Evolutionary conservation across 2,888 invertebrate genomes (phyloP).

Genomic region (Amaurobius ferox): DNA sequence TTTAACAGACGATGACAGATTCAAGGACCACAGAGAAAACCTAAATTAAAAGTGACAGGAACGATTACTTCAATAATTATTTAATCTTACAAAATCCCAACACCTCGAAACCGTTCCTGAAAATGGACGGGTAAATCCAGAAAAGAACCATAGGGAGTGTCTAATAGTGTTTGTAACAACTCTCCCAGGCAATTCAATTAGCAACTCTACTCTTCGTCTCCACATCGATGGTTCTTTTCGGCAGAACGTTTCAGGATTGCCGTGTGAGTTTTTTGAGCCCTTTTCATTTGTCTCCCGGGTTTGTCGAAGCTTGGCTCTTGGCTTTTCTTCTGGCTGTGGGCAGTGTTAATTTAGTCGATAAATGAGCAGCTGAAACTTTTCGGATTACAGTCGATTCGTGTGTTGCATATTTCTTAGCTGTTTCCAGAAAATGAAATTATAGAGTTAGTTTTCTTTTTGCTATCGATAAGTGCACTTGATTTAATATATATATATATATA

Average conservation of each 20-base stretch:
- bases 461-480: too few relatives aligned
- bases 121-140: not conserved
- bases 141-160: not conserved
- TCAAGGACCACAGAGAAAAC: too few relatives aligned
- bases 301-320: slow-evolving; percentile 26
- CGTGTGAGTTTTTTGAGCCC: slow-evolving; percentile 28
- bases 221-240: slow-evolving; percentile 27
- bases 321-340: slow-evolving; percentile 48
- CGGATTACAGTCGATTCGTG: slow-evolving; percentile 37
- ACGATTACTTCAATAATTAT: too few relatives aligned
- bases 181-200: slow-evolving; percentile 45
- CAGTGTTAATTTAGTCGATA: slow-evolving; percentile 69
- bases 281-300: slow-evolving; percentile 45
- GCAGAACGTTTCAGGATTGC: slow-evolving; percentile 15
- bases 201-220: slow-evolving; percentile 19
- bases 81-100: too few relatives aligned
- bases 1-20: too few relatives aligned
- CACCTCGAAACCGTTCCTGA: too few relatives aligned
- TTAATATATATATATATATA: too few relatives aligned
- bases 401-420: not conserved
- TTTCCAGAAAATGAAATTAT: not conserved
- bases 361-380: slow-evolving; percentile 58
- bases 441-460: too few relatives aligned
- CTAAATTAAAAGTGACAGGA: too few relatives aligned
- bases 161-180: not conserved